Percentiles rank a stretch among this genome's conserved stretches.
phyloP scores from a whole-genome alignment of 2,797 vertebrate species.

The Todus mexicanus region DNA sequence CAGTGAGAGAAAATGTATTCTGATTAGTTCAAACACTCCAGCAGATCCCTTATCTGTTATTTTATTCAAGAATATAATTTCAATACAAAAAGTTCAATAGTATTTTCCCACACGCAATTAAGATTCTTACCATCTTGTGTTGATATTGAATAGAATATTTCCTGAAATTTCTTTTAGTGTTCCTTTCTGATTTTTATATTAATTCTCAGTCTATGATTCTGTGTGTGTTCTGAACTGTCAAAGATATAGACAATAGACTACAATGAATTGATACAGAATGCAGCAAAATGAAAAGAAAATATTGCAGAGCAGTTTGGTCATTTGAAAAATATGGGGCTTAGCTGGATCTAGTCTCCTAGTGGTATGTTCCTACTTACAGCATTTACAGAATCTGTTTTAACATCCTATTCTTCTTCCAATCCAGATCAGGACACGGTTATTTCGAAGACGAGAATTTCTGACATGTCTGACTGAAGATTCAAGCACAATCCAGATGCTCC shows the following conservation, averaged over 20 bases:
- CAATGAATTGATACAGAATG: not conserved
- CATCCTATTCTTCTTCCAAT: not conserved
- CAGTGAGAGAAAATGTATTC: not conserved
- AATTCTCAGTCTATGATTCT: not conserved
- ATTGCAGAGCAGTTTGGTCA: not conserved
- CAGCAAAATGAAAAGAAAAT: not conserved
- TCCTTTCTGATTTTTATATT: not conserved
- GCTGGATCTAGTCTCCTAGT: not conserved
- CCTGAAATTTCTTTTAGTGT: not conserved
- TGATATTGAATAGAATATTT: not conserved
- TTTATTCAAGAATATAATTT: constrained; percentile 31
- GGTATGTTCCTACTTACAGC: not conserved
- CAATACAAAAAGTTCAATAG: not conserved
- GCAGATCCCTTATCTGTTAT: not conserved
- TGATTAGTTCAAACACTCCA: constrained; percentile 7
- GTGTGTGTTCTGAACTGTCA: not conserved
- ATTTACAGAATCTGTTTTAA: not conserved
- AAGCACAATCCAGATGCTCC: not conserved
- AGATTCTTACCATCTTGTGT: not conserved
- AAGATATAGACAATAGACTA: not conserved
- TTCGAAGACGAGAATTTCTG: not conserved
- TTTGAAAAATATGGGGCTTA: not conserved
- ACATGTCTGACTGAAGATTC: not conserved
- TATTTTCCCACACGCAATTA: constrained; percentile 4
- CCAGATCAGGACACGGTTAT: not conserved